phyloP scores from a whole-genome alignment of 2,797 vertebrate species.

The Anguilla marmorata region DNA sequence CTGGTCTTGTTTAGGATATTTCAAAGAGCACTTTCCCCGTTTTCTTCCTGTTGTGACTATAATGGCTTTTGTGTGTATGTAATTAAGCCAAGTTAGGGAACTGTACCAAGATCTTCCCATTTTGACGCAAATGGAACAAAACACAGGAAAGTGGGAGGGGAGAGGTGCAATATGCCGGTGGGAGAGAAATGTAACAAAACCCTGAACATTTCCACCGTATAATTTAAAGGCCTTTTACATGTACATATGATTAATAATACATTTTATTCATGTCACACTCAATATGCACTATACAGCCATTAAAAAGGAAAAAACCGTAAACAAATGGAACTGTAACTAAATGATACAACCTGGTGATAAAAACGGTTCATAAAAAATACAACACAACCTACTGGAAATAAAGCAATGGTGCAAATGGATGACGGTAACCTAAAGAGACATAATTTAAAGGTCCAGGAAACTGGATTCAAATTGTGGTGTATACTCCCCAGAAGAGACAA shows the following conservation, averaged over 20 bases:
- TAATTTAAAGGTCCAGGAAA: neutral
- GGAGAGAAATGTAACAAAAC: neutral
- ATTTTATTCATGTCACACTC: neutral
- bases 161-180: constrained; percentile 45
- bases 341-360: neutral
- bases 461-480: no score
- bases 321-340: neutral
- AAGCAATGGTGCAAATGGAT: neutral
- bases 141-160: neutral
- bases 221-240: constrained; percentile 9
- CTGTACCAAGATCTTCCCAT: constrained; percentile 53
- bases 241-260: neutral
- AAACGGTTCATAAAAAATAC: neutral
- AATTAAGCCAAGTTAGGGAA: constrained; percentile 69
- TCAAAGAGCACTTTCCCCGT: constrained; percentile 52
- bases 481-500: no score
- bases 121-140: constrained; percentile 58
- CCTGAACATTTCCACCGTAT: constrained; percentile 6
- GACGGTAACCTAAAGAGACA: neutral
- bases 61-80: constrained; percentile 74
- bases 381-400: neutral
- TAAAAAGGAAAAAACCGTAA: neutral
- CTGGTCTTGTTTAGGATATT: constrained; percentile 54
- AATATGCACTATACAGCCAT: neutral
- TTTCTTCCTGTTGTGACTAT: constrained; percentile 60